Conservation (phyloP, 2,888 invertebrate species). For the Lithodes maja region DNA sequence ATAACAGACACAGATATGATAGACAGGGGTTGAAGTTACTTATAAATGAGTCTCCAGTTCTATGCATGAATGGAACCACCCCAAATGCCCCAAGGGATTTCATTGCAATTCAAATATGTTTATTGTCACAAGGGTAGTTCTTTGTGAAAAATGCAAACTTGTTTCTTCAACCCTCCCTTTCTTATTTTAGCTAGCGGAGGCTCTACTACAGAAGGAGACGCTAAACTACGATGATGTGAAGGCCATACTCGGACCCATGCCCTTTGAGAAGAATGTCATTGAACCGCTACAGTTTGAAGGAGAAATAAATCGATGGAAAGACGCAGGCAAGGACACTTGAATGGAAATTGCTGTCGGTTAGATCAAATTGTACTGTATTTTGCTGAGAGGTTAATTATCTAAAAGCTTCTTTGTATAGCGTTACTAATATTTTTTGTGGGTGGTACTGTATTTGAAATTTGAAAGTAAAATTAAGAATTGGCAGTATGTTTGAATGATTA, state of each 20-base stretch:
- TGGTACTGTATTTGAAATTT: no score
- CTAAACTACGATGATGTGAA: conserved; percentile 93
- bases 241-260: conserved; percentile 91
- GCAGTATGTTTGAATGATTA: no score
- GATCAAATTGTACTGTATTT: no score
- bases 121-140: not conserved
- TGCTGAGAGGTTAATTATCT: no score
- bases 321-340: conserved; percentile 52
- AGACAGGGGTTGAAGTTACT: no score
- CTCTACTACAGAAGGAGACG: conserved; percentile 91
- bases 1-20: no score
- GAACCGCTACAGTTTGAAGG: conserved; percentile 87
- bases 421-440: no score
- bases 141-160: not conserved
- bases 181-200: conserved; percentile 85
- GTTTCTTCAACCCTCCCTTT: not conserved
- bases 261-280: conserved; percentile 82
- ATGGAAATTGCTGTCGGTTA: not conserved
- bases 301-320: conserved; percentile 59
- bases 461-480: no score
- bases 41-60: no score
- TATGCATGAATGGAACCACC: no score
- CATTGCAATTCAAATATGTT: not conserved
- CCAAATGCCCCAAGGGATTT: no score
- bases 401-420: no score